These are phyloP conservation scores for Cottoperca gobio DNA, from an alignment of 2,797 vertebrate species.

Conservation along the genomic window DNA sequence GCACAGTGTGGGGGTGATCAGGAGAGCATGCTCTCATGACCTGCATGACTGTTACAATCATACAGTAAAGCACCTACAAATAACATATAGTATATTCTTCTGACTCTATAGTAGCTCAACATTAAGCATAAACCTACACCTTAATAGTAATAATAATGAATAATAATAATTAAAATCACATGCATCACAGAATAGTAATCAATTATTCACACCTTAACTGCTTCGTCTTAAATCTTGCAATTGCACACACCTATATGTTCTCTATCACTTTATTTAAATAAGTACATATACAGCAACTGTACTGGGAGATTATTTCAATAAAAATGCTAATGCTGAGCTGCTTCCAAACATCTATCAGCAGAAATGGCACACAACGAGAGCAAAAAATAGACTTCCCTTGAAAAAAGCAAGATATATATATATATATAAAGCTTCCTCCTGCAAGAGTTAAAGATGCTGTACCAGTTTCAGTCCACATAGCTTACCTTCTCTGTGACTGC, in stretches of 20 bases:
- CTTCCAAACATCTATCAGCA: conserved; percentile 34
- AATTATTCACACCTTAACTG: conserved; percentile 2
- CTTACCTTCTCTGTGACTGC: conserved; percentile 98
- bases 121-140: background rate
- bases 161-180: conserved; percentile 11
- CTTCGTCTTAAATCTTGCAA: conserved; percentile 1
- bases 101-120: background rate
- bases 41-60: conserved; percentile 27
- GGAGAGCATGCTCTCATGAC: conserved; percentile 38
- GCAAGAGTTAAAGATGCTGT: background rate
- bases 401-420: conserved; percentile 1
- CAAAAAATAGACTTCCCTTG: conserved; percentile 24
- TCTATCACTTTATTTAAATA: conserved; percentile 20
- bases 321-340: conserved; percentile 36
- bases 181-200: background rate
- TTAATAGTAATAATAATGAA: background rate
- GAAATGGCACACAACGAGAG: conserved; percentile 27
- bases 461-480: conserved; percentile 33
- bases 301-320: conserved; percentile 28
- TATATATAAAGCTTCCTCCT: background rate
- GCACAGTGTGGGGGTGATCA: conserved; percentile 48
- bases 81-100: conserved; percentile 9
- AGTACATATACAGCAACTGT: conserved; percentile 1
- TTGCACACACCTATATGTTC: background rate
- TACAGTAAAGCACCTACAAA: conserved; percentile 22